Percentiles rank a stretch among this genome's conserved stretches.
These are phyloP conservation scores for Helicolenus hilgendorfi DNA, from an alignment of 2,797 vertebrate genomes.

Conservation along the genomic window DNA sequence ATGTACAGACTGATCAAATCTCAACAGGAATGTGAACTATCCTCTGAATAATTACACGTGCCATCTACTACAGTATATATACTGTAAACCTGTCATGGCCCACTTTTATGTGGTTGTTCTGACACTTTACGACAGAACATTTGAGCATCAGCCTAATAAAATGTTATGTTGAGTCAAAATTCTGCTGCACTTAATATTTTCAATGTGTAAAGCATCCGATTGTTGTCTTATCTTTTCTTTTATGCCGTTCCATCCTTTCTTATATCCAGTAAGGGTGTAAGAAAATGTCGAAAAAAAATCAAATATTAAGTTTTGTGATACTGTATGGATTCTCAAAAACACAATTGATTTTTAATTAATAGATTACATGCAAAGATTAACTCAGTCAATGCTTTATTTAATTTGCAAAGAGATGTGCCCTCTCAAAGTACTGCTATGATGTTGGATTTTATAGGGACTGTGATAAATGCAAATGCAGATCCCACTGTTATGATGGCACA, in stretches of 20 bases:
- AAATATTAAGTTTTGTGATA: too few relatives aligned
- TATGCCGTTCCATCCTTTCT: not conserved
- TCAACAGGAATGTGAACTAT: not conserved
- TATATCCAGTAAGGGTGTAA: not conserved
- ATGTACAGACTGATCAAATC: not conserved
- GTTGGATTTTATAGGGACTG: too few relatives aligned
- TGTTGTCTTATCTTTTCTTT: not conserved
- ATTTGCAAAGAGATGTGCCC: too few relatives aligned
- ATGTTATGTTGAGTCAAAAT: not conserved
- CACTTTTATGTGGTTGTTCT: not conserved
- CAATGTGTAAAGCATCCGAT: not conserved
- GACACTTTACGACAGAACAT: slow-evolving; percentile 1
- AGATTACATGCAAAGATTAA: too few relatives aligned
- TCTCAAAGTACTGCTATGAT: too few relatives aligned
- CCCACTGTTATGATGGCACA: too few relatives aligned
- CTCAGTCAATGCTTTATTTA: too few relatives aligned
- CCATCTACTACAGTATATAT: not conserved
- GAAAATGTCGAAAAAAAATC: too few relatives aligned
- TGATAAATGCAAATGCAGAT: too few relatives aligned
- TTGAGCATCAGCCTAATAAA: not conserved
- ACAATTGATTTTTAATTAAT: too few relatives aligned
- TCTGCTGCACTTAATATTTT: not conserved
- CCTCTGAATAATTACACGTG: not conserved
- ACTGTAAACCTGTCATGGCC: not conserved
- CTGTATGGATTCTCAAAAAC: too few relatives aligned